Evolutionary conservation across 1,140 invertebrate genomes (phyloP), one percentile per base, ranked within the genome.

Genomic region (Archegozetes longisetosus): DNA sequence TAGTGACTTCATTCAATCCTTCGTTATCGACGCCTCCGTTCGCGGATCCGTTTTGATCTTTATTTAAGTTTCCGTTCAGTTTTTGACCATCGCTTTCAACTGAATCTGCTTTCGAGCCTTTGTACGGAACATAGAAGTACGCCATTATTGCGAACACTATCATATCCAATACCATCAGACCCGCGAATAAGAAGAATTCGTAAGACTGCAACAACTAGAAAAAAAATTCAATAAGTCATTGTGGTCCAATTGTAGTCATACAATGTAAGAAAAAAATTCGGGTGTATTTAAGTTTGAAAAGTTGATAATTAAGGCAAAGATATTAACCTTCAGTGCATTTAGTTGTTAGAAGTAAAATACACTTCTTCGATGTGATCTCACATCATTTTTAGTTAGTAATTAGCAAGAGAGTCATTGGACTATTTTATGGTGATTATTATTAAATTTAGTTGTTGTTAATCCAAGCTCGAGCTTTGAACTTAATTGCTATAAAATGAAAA

Each of bases 131-230:
- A 66, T 79, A 79, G 61, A 68, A 71, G 53, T 64, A 69, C 0
- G 86, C 83, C 79, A 95, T 80, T 0, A 80, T 68, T 49, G 79
- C 79, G 68, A 95, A 93, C 23, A 92, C 70, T 0, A 86, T 40
- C 76, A 91, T 88, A 65, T 87, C 86, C 0, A 79, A 66, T 50
- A 83, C 70, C 88, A 95, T 92, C 0, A 95, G 72, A 1, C 75
- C 81, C 40, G 88, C 84, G 70, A 90, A 95, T 1, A 95, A 72
- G 74, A 91, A 84, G 72, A 92, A 92, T 70, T 93, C 88, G 26
- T 77, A 78, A 24, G 82, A 80, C 85, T 90, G 74, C 53, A 58
- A 62, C 12, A 56, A 51, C 51, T 47, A 27, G 60, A 57, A n/a
- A 63, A 68, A n/a, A n/a, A n/a, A n/a, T n/a, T n/a, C n/a, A n/a